Evolutionary conservation across 2,113 vertebrate genomes (phyloP), one percentile per base, ranked within the genome.

Genomic region (Dicaeum eximium): DNA sequence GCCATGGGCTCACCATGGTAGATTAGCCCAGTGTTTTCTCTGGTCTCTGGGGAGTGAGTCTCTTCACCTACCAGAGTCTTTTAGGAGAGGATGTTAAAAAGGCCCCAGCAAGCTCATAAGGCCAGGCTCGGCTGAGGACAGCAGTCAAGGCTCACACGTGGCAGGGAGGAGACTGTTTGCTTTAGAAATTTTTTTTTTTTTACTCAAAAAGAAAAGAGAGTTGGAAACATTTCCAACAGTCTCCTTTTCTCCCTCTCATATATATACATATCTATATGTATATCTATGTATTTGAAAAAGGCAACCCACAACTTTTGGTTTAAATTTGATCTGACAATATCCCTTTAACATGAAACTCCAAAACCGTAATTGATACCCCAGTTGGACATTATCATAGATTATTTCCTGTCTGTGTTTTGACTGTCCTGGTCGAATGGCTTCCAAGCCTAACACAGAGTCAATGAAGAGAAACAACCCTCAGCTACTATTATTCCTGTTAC

Each of bases 381-480:
- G 86, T 93, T 97, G 96, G 94, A 97, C 96, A 97, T 94, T 96
- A 96, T 96, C 91, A 94, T 74, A 96, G 96, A 96, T 97, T 97
- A 93, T 96, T 97, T 97, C 97, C 97, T 97, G 96, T 97, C 97
- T 97, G 96, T 97, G 97, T 97, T 97, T 97, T 97, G 97, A 97
- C 97, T 97, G 96, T 97, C 96, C 96, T 97, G 95, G 95, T 97
- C 95, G 33, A 97, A 96, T 38, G 31, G 95, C 94, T 97, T 97
- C 97, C 96, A 97, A 97, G 78, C 92, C 92, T 93, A 97, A 97
- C 95, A 97, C 45, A 94, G 81, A 95, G 86, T 96, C 93, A 96
- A 94, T 93, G 94, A 97, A 97, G 92, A 97, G 96, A 97, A 97
- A 97, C 95, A 97, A 97, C 90, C 83, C 91, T 96, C 92, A 96